These are phyloP conservation scores for Popillia japonica DNA, from an alignment of 1,140 invertebrate genomes.

Conservation along the genomic window DNA sequence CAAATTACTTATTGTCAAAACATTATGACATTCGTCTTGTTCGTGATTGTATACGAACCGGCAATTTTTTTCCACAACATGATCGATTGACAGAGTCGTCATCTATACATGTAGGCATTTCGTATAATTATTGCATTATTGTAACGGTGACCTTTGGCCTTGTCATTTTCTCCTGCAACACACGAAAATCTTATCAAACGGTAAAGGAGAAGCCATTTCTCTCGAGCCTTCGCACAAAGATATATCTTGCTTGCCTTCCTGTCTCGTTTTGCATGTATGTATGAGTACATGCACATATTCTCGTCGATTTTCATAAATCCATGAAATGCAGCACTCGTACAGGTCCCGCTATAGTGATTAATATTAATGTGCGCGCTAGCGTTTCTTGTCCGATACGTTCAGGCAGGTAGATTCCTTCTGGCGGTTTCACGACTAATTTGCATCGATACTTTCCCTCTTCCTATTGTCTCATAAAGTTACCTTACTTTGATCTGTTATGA, in stretches of 20 bases:
- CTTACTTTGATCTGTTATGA: neutral
- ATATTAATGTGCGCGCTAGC: constrained; percentile 20
- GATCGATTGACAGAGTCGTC: constrained; percentile 5
- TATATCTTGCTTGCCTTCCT: neutral
- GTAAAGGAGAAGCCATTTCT: constrained; percentile 28
- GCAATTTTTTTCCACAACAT: neutral
- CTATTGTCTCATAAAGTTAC: neutral
- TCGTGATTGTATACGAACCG: constrained; percentile 13
- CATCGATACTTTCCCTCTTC: constrained; percentile 19
- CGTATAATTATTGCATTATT: constrained; percentile 35
- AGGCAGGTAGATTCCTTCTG: constrained; percentile 23
- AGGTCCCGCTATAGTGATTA: constrained; percentile 26
- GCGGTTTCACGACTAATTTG: constrained; percentile 7
- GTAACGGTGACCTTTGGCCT: constrained; percentile 20
- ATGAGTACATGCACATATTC: constrained; percentile 19
- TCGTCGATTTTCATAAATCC: constrained; percentile 26
- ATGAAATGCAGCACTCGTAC: neutral
- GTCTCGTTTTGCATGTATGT: neutral
- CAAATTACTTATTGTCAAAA: neutral
- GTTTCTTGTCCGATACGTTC: neutral
- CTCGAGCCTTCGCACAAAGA: neutral
- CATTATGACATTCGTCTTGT: constrained; percentile 17
- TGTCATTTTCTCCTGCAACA: constrained; percentile 24
- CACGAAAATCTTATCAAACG: constrained; percentile 33
- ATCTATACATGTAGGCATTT: constrained; percentile 21